Base-by-base conservation (phyloP, 2,888 invertebrate genomes). In the Drosophila leonis region DNA sequence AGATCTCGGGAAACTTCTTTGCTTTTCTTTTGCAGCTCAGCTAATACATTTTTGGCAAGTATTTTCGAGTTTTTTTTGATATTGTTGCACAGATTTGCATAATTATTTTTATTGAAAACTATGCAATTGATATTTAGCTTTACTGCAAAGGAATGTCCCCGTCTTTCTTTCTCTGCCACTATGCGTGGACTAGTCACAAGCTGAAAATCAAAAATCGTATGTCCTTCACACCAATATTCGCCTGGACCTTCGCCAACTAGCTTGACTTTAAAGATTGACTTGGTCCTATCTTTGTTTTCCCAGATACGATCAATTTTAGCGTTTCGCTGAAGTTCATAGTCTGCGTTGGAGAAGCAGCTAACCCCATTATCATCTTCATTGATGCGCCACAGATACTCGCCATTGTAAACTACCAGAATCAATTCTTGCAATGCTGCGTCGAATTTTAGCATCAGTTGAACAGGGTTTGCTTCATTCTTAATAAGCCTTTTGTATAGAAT, bases 141-240 rank as follows among this genome's bases (percentile, higher is more conserved):
- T n/a, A 93, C 61, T 2, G 93, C 88, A 71, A 91, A 93, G 2
- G 84, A 78, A 67, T 91, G 89, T 0, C 92, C 91, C 20, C 84
- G 85, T 2, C 72, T 78, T 20, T 89, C 72, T 65, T 90, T 91
- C 15, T 93, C 94, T 0, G 94, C 94, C 29, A 95, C 90, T 33
- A 95, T 91, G 88, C 92, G 94, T 13, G 94, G 90, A 0, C 95
- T 94, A 63, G 90, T 81, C 20, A 95, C 88, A 24, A 94, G 84
- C n/a, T 93, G 91, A 80, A 95, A 94, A 69, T 94, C 92, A 64
- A 83, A 82, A 4, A 94, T 93, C 0, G 89, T 88, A 78, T 95
- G 94, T 0, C 94, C 95, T 91, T 95, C 94, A 87, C 96, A 95
- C 95, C 95, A 95, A 88, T 95, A 96, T 75, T 94, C 93, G 1